These are phyloP conservation scores for Zosterops lateralis DNA, from an alignment of 2,113 vertebrate species.

Conservation along the genomic window DNA sequence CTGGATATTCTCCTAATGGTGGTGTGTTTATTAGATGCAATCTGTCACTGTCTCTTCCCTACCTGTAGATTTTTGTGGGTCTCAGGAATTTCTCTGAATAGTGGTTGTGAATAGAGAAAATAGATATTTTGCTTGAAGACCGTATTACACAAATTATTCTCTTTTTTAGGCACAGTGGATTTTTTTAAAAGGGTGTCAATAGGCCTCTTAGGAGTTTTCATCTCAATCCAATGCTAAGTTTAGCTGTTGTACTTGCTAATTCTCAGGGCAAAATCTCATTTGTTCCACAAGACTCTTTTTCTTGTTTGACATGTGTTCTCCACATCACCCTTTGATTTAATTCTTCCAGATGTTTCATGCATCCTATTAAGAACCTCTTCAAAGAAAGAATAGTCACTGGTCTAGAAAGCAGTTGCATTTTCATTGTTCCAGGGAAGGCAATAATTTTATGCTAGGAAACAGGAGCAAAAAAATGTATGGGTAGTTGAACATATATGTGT, in stretches of 20 bases:
- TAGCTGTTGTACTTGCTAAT: slow-evolving; percentile 56
- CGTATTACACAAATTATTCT: neutral
- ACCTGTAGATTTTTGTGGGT: neutral
- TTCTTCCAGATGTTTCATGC: slow-evolving; percentile 73
- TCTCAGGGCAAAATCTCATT: slow-evolving; percentile 65
- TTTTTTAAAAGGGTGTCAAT: slow-evolving; percentile 20
- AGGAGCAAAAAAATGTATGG: slow-evolving; percentile 45
- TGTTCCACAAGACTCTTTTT: slow-evolving; percentile 63
- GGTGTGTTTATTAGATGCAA: neutral
- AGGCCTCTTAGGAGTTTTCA: slow-evolving; percentile 53
- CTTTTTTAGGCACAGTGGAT: neutral
- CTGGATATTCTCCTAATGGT: neutral
- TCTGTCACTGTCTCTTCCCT: neutral
- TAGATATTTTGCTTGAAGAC: slow-evolving; percentile 2
- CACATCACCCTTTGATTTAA: slow-evolving; percentile 69
- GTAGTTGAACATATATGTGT: slow-evolving; percentile 40
- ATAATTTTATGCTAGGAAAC: slow-evolving; percentile 58
- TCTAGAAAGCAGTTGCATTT: slow-evolving; percentile 48
- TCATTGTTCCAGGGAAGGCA: slow-evolving; percentile 52
- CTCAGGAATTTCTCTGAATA: neutral
- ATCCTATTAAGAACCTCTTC: slow-evolving; percentile 62
- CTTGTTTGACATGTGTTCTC: slow-evolving; percentile 66
- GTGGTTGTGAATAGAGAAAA: neutral
- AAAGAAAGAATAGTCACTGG: slow-evolving; percentile 50
- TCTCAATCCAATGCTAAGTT: slow-evolving; percentile 35